Evolutionary conservation across 2,888 invertebrate genomes (phyloP).

Genomic region (Spodoptera exigua): DNA sequence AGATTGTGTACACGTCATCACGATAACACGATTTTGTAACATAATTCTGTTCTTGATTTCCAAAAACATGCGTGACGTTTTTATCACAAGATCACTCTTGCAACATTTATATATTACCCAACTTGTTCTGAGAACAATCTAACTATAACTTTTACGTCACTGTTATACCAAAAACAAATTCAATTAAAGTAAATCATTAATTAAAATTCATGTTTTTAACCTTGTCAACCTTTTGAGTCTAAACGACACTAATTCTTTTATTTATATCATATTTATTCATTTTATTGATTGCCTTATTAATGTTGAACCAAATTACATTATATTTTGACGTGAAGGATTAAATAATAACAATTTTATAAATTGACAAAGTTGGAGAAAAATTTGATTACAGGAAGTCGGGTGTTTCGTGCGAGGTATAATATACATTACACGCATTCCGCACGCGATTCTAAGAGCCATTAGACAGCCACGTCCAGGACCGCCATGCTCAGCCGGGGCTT

Average conservation of each 20-base stretch:
- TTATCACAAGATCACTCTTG: not conserved
- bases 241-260: constrained; percentile 11
- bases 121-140: not conserved
- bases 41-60: no score
- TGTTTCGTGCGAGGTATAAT: no score
- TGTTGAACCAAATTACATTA: constrained; percentile 9
- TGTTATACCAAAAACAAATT: not conserved
- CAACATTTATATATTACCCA: not conserved
- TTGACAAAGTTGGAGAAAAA: not conserved
- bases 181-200: constrained; percentile 15
- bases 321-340: not conserved
- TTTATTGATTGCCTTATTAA: constrained; percentile 25
- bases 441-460: no score
- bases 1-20: no score
- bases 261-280: constrained; percentile 25
- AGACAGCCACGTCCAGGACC: no score
- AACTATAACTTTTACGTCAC: not conserved
- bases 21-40: no score
- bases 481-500: no score
- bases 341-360: constrained; percentile 6
- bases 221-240: constrained; percentile 24
- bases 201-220: constrained; percentile 30
- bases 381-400: not conserved
- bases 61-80: no score
- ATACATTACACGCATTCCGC: no score